phyloP scores from a whole-genome alignment of 2,113 vertebrate genomes.

The Sula dactylatra region DNA sequence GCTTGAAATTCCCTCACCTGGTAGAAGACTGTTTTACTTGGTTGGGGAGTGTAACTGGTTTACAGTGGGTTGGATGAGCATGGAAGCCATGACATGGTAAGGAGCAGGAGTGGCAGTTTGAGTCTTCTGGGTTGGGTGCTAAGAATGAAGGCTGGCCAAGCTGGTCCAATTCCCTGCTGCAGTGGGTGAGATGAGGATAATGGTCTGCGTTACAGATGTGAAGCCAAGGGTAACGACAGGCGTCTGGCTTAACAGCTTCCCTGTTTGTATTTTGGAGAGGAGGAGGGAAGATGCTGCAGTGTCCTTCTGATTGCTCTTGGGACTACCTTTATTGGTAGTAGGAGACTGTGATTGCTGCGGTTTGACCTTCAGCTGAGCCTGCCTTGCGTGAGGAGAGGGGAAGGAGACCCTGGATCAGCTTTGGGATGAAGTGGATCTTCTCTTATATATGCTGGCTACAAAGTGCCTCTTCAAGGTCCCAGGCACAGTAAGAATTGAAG shows the following conservation, averaged over 20 bases:
- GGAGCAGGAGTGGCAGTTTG: not conserved
- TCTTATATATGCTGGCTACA: accelerated
- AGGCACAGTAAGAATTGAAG: not conserved
- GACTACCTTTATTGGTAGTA: not conserved
- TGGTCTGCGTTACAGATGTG: not conserved
- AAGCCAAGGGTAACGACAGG: not conserved
- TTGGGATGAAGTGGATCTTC: not conserved
- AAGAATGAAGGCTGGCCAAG: not conserved
- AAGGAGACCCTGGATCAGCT: not conserved
- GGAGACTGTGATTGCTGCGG: not conserved
- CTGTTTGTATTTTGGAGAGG: not conserved
- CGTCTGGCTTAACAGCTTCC: not conserved
- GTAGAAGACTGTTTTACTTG: not conserved
- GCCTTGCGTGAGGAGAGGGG: not conserved
- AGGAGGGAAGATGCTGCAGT: not conserved
- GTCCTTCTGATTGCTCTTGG: not conserved
- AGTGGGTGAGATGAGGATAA: not conserved
- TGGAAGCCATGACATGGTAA: not conserved
- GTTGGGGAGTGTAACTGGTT: not conserved
- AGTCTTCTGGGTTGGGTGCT: not conserved
- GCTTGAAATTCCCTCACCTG: not conserved
- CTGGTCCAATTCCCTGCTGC: not conserved
- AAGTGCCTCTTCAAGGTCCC: not conserved
- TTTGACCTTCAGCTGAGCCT: not conserved
- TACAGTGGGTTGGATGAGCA: accelerated